phyloP scores from a whole-genome alignment of 2,113 vertebrate genomes.

The Columbina picui region DNA sequence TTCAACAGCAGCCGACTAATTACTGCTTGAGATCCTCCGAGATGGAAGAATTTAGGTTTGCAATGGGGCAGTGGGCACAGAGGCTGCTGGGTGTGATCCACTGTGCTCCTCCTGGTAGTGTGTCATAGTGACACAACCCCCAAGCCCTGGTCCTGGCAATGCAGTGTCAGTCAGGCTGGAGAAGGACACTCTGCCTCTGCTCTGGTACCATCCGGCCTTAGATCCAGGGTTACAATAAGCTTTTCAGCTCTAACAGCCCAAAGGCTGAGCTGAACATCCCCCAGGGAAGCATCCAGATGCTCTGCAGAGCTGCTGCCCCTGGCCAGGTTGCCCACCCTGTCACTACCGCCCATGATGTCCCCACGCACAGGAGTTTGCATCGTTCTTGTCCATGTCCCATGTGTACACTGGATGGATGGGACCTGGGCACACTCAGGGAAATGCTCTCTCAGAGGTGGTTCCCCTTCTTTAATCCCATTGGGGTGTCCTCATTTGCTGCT shows the following conservation, averaged over 20 bases:
- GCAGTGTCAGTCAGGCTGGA: background rate
- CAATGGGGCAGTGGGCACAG: background rate
- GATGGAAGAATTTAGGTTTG: background rate
- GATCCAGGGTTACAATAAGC: background rate
- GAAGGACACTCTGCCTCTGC: background rate
- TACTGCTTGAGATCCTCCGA: background rate
- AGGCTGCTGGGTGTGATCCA: background rate
- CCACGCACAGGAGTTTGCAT: accelerated
- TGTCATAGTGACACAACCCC: accelerated
- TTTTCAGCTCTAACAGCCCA: background rate
- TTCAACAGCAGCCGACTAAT: background rate
- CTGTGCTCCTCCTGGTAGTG: background rate
- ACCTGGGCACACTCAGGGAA: background rate
- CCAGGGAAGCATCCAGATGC: background rate
- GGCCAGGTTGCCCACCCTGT: accelerated
- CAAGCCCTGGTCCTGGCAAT: background rate
- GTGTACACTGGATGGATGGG: accelerated
- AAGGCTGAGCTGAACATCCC: background rate
- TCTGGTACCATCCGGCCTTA: background rate
- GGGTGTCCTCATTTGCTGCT: background rate
- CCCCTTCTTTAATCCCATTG: background rate
- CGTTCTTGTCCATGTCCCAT: background rate
- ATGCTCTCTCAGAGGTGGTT: background rate
- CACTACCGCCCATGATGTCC: background rate
- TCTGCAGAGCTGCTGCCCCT: background rate